Evolutionary conservation across 2,797 vertebrate species (phyloP), one percentile per base, ranked within the genome.

Genomic region (Liparis tanakae): DNA sequence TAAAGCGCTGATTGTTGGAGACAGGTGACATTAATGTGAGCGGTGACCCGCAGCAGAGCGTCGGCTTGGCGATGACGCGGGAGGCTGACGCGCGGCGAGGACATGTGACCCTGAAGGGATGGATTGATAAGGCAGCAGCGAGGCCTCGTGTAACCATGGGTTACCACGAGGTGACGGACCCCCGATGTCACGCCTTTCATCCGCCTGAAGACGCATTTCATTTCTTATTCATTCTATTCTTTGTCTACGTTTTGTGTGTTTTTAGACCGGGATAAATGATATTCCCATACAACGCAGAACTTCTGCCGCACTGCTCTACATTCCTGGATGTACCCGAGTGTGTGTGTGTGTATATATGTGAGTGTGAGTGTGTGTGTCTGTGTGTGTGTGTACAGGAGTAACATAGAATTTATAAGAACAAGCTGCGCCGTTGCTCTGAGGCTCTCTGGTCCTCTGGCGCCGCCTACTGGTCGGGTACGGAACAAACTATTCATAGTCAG

Each of bases 381-480:
- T 61, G 14, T 1, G 1, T 72, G 39, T 56, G 48, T 18, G 18
- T 44, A 70, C 50, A 72, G 50, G 39, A 73, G 55, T 67, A 15
- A 50, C 36, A 54, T 18, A 36, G 39, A 37, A 65, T 20, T 8
- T n/a, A 62, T 15, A 18, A 43, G 80, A 77, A 63, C 0, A n/a
- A 14, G 3, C 58, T 30, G 76, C 57, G 41, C 25, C 3, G 7
- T 33, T 50, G 44, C 53, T 43, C 54, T 54, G 15, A 0, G 25
- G 46, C 48, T 61, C 9, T 13, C 39, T 62, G 67, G 68, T 68
- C 39, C 61, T 88, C 55, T 90, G 87, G 48, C 44, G 34, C 89
- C 90, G 76, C 74, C 90, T 78, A 70, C 74, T 89, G 90, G 80
- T 67, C 30, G 0, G 13, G 0, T 0, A 14, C 1, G 6, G 34